Evolutionary conservation across 2,888 invertebrate genomes (phyloP), one percentile per base, ranked within the genome.

Genomic region (Macrophya alboannulata): DNA sequence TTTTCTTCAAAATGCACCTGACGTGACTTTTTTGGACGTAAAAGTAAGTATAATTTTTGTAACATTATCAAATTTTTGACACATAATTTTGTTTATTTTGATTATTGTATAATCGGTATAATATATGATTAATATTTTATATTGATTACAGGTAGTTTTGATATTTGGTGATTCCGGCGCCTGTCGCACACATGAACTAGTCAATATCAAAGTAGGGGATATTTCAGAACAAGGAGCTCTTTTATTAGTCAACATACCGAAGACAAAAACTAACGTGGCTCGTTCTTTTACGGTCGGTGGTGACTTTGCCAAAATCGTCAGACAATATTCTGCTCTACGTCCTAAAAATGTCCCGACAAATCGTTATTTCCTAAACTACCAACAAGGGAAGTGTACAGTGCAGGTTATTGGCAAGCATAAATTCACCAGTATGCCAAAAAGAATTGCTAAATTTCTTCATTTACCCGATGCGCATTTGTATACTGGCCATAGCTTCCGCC

Each of bases 121-220:
- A 48, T 40, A 76, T 85, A 76, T 45, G 25, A 55, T 59, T 55
- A 79, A 62, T 59, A 31, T 48, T 72, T 65, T 76, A 77, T 82
- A 77, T 17, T 68, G 84, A 65, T 85, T 86, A 62, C 82, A 87
- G 87, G 86, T 74, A 43, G 85, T 71, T 71, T 9, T 71, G 31
- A 87, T 87, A 43, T 87, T 87, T 59, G 85, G 84, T 21, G 21
- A 86, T 17, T 83, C 71, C 25, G 87, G 86, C 17, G 86, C 86
- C 43, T 79, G 85, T 10, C 51, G 87, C 84, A 59, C 84, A 4
- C 40, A 84, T 15, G 84, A 86, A 48, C 31, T 86, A 17, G 71
- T 86, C 21, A 45, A 84, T 9, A 51, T 87, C 17, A 81, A 55
- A 12, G 55, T 85, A 4, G 17, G 79, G 31, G 85, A 87, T 31